Base-by-base conservation (phyloP, 2,113 vertebrate genomes). In the Erinaceus europaeus region DNA sequence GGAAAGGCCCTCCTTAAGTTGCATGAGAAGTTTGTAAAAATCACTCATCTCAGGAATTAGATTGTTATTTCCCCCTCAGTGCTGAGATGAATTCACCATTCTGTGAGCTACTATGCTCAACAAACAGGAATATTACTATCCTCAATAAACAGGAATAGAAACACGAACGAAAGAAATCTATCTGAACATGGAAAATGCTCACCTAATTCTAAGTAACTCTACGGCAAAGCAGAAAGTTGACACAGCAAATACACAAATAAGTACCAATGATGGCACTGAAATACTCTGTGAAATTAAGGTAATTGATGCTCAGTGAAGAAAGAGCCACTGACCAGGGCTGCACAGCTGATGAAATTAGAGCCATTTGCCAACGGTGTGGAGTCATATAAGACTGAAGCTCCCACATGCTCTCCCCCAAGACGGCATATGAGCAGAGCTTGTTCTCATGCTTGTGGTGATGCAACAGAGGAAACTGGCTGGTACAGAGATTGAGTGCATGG, bases 11-110 rank as follows among this genome's bases (percentile, higher is more conserved):
- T 27, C 27, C 74, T 29, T 44, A 15, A 73, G 62, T 72, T 48
- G 55, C 32, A 92, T n/a, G 20, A 57, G 52, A 93, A 91, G 55
- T 90, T 86, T 92, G 52, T n/a, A 86, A 76, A 55, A 93, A 71
- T 71, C 42, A 91, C 84, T 44, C 89, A 85, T 93, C 36, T 79
- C 46, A 25, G 72, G 40, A 91, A 65, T 46, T 6, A 83, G 67
- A 55, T 89, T 50, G 27, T 83, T 79, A 57, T 84, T 90, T 84
- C 78, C 29, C 20, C 18, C 53, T 89, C 29, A 27, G 34, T 52
- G 20, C 77, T 74, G 46, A 38, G 52, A 90, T 1, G 20, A n/a
- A n/a, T n/a, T n/a, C n/a, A n/a, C 50, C 84, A 78, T 85, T 77
- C 67, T 71, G 18, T 69, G 17, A 73, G 40, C 34, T 80, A 62